These are phyloP conservation scores for Macheiramphus alcinus DNA, from an alignment of 2,113 vertebrate species.

Conservation along the genomic window DNA sequence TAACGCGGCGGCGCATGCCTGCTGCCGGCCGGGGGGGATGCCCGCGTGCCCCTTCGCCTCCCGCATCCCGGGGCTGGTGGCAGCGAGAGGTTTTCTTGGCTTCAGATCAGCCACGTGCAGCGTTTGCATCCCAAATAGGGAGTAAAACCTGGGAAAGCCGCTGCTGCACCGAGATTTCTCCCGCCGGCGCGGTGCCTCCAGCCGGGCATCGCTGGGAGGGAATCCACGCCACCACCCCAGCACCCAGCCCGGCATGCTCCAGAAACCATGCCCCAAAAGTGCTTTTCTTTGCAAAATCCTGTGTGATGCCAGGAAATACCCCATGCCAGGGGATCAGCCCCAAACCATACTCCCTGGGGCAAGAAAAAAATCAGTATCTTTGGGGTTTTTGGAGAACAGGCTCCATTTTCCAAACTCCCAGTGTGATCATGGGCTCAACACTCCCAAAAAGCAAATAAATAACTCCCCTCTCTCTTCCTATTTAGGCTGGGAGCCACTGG, in stretches of 20 bases:
- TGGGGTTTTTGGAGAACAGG: background rate
- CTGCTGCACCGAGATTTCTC: background rate
- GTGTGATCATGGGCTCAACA: background rate
- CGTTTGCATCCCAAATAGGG: background rate
- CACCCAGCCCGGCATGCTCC: background rate
- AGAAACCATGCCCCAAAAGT: background rate
- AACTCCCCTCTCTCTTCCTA: rapidly evolving
- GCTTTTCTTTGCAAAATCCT: background rate
- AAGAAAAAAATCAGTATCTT: background rate
- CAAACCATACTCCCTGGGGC: background rate
- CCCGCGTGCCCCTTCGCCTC: background rate
- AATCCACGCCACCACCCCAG: rapidly evolving
- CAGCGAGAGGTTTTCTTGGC: background rate
- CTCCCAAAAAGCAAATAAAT: background rate
- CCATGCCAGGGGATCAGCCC: background rate
- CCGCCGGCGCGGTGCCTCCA: rapidly evolving
- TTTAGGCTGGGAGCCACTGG: background rate
- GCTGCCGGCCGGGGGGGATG: background rate
- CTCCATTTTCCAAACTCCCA: background rate
- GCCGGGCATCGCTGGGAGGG: background rate
- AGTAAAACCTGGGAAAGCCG: background rate
- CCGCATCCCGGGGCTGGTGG: background rate
- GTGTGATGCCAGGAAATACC: background rate
- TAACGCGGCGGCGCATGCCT: background rate
- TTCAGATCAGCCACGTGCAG: background rate